Conservation (phyloP, 2,888 invertebrate genomes). For the Cacoxenus indagator region DNA sequence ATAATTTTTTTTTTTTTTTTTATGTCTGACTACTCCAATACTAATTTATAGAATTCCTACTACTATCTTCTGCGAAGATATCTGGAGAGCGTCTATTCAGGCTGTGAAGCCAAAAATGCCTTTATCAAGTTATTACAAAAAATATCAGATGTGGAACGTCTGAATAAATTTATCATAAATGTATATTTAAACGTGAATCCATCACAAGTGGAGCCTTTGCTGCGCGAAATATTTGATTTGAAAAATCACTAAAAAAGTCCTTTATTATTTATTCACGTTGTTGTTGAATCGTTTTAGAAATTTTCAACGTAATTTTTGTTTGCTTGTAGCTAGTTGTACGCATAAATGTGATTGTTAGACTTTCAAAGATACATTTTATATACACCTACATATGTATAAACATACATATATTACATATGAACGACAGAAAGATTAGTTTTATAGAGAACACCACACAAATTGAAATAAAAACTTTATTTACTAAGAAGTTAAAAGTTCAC, state of each 20-base stretch:
- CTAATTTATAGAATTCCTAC: constrained; percentile 81
- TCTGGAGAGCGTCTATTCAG: constrained; percentile 85
- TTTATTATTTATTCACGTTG: not conserved
- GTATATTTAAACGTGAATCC: constrained; percentile 95
- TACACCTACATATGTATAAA: constrained; percentile 34
- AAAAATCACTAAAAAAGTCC: constrained; percentile 73
- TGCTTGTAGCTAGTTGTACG: constrained; percentile 40
- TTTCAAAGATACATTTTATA: constrained; percentile 40
- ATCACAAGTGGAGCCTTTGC: constrained; percentile 88
- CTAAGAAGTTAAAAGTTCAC: not conserved
- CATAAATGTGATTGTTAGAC: constrained; percentile 59
- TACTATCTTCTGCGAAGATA: constrained; percentile 89
- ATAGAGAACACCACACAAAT: constrained; percentile 50
- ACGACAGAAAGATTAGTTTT: constrained; percentile 45
- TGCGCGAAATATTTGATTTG: constrained; percentile 95
- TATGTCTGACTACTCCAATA: too few relatives aligned
- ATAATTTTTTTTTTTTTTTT: not conserved
- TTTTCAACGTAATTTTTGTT: constrained; percentile 35
- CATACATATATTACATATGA: constrained; percentile 60
- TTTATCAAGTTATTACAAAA: constrained; percentile 91
- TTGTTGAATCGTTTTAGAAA: constrained; percentile 23
- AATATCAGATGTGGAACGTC: constrained; percentile 87
- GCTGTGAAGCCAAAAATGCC: constrained; percentile 89
- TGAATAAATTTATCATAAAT: constrained; percentile 92
- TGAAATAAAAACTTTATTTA: constrained; percentile 39